A percentile compares a stretch with the other conserved stretches of the same genome.
Evolutionary conservation across 2,113 vertebrate genomes (phyloP).

Genomic region (Aythya baeri): DNA sequence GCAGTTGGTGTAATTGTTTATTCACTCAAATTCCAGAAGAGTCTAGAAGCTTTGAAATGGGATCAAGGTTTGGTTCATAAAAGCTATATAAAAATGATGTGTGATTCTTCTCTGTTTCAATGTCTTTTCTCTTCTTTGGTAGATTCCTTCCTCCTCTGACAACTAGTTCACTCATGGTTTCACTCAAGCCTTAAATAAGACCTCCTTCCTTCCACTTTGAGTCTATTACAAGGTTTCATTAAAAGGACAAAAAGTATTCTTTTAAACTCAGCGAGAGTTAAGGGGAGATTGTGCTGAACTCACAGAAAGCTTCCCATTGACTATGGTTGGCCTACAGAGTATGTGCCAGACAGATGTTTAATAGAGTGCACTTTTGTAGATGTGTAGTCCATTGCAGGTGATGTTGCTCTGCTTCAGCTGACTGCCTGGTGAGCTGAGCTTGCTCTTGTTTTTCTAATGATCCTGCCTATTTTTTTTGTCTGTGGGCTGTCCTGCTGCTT

Average conservation of each 20-base stretch:
- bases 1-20: neutral
- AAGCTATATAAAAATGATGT: neutral
- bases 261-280: neutral
- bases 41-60: neutral
- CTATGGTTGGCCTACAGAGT: neutral
- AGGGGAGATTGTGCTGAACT: neutral
- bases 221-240: neutral
- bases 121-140: neutral
- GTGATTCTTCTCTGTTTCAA: neutral
- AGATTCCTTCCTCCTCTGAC: neutral
- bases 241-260: neutral
- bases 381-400: neutral
- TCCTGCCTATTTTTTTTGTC: neutral
- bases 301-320: neutral
- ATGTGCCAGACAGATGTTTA: neutral
- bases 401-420: neutral
- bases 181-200: neutral
- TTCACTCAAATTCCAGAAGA: neutral
- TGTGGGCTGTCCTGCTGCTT: accelerated
- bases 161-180: neutral
- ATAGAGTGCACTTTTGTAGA: neutral
- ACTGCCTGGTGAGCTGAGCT: neutral
- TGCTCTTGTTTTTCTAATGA: neutral
- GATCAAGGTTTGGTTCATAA: neutral
- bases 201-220: neutral